Conservation (phyloP, 2,888 invertebrate genomes). For the Eristalis arbustorum region DNA sequence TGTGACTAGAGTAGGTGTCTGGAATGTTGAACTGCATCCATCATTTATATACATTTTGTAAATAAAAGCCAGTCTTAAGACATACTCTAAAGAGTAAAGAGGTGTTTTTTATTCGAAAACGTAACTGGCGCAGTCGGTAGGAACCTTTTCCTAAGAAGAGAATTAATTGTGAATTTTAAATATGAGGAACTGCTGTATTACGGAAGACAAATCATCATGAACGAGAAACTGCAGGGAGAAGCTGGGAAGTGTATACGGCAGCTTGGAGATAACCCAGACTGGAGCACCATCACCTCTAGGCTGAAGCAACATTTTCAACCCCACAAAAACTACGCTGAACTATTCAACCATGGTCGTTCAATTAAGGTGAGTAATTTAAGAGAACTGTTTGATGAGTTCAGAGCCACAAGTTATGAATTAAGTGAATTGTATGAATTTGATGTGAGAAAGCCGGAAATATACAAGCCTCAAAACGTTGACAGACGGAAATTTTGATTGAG, state of each 20-base stretch:
- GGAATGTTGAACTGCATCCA: not conserved
- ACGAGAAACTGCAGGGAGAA: too few relatives aligned
- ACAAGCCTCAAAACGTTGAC: too few relatives aligned
- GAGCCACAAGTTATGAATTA: not conserved
- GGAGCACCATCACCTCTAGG: not conserved
- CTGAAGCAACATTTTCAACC: not conserved
- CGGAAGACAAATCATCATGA: too few relatives aligned
- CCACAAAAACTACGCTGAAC: not conserved
- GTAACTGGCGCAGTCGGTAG: too few relatives aligned
- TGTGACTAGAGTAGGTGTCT: not conserved
- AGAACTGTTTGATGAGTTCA: not conserved
- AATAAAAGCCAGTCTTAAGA: not conserved
- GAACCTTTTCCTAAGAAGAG: too few relatives aligned
- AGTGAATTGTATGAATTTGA: not conserved
- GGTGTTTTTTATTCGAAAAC: too few relatives aligned
- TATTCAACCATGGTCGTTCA: not conserved
- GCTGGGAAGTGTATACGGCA: not conserved
- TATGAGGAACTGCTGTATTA: too few relatives aligned
- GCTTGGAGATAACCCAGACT: not conserved
- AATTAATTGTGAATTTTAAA: too few relatives aligned
- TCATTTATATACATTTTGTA: not conserved
- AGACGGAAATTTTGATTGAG: too few relatives aligned
- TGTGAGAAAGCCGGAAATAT: not conserved
- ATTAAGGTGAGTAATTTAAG: not conserved
- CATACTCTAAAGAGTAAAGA: too few relatives aligned